A percentile compares a stretch with the other conserved stretches of the same genome.
phyloP scores from a whole-genome alignment of 2,113 vertebrate species.

The Syrmaticus mikado region DNA sequence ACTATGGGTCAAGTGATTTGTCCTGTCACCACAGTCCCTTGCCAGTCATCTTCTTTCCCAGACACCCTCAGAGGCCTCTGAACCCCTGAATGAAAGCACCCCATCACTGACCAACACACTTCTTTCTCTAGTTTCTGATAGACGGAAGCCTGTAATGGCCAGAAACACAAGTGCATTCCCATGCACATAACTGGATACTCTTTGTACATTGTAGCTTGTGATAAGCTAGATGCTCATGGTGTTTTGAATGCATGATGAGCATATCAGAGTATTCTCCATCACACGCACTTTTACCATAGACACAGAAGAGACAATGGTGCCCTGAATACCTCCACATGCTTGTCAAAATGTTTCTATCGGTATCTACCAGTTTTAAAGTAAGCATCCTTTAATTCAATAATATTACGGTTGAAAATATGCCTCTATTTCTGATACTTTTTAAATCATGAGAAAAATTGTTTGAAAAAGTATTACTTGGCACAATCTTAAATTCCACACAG shows the following conservation, averaged over 20 bases:
- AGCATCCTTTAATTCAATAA: background rate
- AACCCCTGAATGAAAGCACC: background rate
- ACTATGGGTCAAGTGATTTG: background rate
- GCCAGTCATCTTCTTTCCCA: background rate
- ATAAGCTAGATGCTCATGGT: background rate
- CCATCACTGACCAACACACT: background rate
- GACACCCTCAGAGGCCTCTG: background rate
- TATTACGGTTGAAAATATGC: background rate
- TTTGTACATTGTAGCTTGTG: background rate
- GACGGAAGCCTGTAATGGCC: background rate
- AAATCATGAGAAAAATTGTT: background rate
- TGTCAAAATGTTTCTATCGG: background rate
- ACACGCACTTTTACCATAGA: background rate
- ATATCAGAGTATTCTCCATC: background rate
- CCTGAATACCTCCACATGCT: background rate
- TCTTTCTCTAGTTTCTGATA: background rate
- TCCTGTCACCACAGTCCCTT: background rate
- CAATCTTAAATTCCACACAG: background rate
- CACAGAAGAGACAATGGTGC: background rate
- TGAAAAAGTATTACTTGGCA: background rate
- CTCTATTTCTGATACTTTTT: background rate
- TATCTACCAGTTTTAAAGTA: background rate
- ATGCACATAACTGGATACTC: background rate
- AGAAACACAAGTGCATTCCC: background rate
- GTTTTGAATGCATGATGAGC: background rate